Base-by-base conservation (phyloP, 2,113 vertebrate genomes). In the Protobothrops mucrosquamatus region DNA sequence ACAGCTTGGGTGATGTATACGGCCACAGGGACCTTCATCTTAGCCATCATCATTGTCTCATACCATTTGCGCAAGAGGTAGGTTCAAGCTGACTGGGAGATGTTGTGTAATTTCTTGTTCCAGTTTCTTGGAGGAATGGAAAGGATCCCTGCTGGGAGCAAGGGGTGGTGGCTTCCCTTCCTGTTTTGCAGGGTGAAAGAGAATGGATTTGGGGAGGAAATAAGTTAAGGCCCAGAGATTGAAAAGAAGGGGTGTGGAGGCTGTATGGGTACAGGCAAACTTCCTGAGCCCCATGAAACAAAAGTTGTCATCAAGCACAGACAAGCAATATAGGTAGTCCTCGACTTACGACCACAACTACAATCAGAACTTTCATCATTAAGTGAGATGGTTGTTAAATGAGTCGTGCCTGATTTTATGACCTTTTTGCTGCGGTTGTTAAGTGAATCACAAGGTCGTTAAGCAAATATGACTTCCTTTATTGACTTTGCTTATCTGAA, bases 11-110 rank as follows among this genome's bases (percentile, higher is more conserved):
- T 96, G 93, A 94, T 97, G 95, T 96, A 95, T 4, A 89, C 94
- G 0, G 96, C 95, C 93, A 96, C 91, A 10, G 94, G 94, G 29
- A 34, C 94, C 74, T 96, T 94, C 0, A 90, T 96, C 94, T 85
- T 97, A 88, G 93, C 96, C 88, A 93, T 97, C 92, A 69, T 97
- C 92, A 85, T 97, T 29, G 93, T 97, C 94, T 93, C 92, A 1
- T 95, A 95, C 88, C 94, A 92, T 29, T 93, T 95, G 91, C 95
- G 96, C 89, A 95, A 93, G 95, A 95, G 97, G 97, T 97, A 95
- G 88, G 95, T 74, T 74, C n/a, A 85, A 92, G 1, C 3, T 85
- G n/a, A 24, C 22, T 89, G 94, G 89, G 29, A 91, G 8, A 69
- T 12, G 12, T 69, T 81, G 91, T 55, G 93, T 61, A 94, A 69